A percentile compares a stretch with the other conserved stretches of the same genome.
These are phyloP conservation scores for Cotesia chilonis DNA, from an alignment of 1,140 invertebrate species.

Conservation along the genomic window DNA sequence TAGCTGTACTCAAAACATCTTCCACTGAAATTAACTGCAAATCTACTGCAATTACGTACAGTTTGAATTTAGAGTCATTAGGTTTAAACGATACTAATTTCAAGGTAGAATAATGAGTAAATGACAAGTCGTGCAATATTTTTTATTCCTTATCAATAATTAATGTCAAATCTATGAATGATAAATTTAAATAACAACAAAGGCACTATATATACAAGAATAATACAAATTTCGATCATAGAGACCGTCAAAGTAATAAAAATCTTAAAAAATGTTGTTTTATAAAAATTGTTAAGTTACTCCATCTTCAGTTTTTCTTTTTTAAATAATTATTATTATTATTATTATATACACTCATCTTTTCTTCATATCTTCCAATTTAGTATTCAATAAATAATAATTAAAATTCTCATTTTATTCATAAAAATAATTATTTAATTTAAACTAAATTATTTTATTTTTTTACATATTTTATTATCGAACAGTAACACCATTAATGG, in stretches of 20 bases:
- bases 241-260: constrained; percentile 1
- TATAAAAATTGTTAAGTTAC: constrained; percentile 12
- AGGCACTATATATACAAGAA: constrained; percentile 56
- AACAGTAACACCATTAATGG: constrained; percentile 78
- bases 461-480: constrained; percentile 62
- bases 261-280: neutral
- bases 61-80: no score
- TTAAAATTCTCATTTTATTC: constrained; percentile 15
- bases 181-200: constrained; percentile 18
- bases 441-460: constrained; percentile 23
- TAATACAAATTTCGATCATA: constrained; percentile 33
- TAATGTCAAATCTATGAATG: constrained; percentile 7
- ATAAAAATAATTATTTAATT: constrained; percentile 7
- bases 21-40: no score
- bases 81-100: neutral
- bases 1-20: no score
- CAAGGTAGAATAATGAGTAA: neutral
- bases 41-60: no score
- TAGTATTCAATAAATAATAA: constrained; percentile 39
- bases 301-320: constrained; percentile 27
- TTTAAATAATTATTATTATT: neutral
- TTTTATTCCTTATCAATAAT: neutral
- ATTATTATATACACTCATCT: constrained; percentile 29
- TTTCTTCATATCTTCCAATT: neutral
- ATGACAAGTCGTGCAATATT: neutral